Base-by-base conservation (phyloP, 2,888 invertebrate species). In the Lypha dubia region DNA sequence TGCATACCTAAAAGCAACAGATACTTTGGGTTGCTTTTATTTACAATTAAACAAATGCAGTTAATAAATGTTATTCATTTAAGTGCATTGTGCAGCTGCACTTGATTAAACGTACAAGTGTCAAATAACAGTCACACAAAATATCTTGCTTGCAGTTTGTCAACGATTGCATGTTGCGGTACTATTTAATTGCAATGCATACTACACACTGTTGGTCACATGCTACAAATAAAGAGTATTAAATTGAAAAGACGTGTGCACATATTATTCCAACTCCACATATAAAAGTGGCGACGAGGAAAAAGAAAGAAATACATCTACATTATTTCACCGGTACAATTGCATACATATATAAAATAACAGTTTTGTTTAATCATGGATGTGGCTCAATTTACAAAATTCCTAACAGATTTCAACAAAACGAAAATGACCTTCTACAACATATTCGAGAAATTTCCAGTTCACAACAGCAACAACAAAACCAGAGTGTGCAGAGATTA, bases 391-490 rank as follows among this genome's bases (percentile, higher is more conserved):
- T 58, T 58, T 58, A n/a, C 58, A 32, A 58, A 58, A 58, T 58
- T 58, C 8, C 1, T 58, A 7, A 58, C n/a, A 32, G 58, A 58
- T n/a, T 58, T 58, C 58, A 24, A 32, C 15, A 58, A 58, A 58
- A 28, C 32, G n/a, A 58, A 32, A n/a, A 32, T 32, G 17, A 32
- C n/a, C 32, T 56, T 28, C 32, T 58, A n/a, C 58, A 58, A 32
- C 58, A 58, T 32, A 24, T 58, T 28, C 58, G 8, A 35, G 35
- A 35, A 35, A 35, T 35, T 35, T 35, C 35, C 35, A 35, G 8
- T 35, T 35, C 35, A 17, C 58, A 58, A 58, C 32, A 58, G 32
- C 32, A 28, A 28, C 28, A 58, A 58, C n/a, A 58, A 58, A 58
- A n/a, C 58, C 58, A 32, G 32, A 58, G 32, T 58, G 58, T 15